Evolutionary conservation across 2,797 vertebrate genomes (phyloP).

Genomic region (Corythornis leucogaster): DNA sequence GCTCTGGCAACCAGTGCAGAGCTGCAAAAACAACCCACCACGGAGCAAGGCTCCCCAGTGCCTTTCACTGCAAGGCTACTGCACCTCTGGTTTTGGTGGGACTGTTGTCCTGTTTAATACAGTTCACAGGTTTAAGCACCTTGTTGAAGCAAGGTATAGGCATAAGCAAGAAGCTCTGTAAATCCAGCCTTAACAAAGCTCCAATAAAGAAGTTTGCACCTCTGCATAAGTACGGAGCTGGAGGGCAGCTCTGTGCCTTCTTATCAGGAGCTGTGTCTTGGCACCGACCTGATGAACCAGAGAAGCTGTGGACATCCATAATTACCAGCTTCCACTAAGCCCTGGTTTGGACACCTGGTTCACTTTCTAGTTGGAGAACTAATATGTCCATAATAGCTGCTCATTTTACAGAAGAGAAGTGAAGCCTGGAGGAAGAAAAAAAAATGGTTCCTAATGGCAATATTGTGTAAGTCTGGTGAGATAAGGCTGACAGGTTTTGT

Average conservation of each 20-base stretch:
- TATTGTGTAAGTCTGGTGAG: not conserved
- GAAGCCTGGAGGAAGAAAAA: not conserved
- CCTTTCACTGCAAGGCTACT: not conserved
- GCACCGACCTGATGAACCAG: not conserved
- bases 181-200: not conserved
- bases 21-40: not conserved
- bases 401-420: not conserved
- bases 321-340: constrained; percentile 1
- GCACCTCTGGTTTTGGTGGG: not conserved
- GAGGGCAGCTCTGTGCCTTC: constrained; percentile 35
- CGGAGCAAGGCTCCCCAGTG: rapidly evolving
- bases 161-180: not conserved
- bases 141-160: not conserved
- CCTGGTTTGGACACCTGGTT: not conserved
- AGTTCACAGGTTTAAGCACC: not conserved
- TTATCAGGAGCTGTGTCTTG: not conserved
- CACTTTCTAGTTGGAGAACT: not conserved
- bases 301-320: not conserved
- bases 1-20: not conserved
- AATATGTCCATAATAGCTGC: not conserved
- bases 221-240: not conserved
- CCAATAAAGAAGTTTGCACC: not conserved
- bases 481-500: not conserved
- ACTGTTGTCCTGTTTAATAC: not conserved
- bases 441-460: not conserved